phyloP scores from a whole-genome alignment of 2,888 invertebrate species.

The Diloba caeruleocephala region DNA sequence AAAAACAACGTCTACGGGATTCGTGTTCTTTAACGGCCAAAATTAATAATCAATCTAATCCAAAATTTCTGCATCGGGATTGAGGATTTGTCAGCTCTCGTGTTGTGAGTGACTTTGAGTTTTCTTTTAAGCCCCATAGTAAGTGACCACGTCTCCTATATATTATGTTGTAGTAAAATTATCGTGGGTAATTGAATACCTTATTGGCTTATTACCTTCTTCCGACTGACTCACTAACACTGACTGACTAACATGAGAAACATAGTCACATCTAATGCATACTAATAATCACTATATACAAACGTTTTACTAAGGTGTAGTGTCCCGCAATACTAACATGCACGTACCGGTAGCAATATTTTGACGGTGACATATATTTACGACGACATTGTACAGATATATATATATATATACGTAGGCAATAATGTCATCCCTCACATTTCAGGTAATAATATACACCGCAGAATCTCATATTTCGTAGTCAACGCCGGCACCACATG shows the following conservation, averaged over 20 bases:
- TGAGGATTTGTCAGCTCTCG: too few relatives aligned
- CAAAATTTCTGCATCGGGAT: too few relatives aligned
- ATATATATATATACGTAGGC: constrained; percentile 51
- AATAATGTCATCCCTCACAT: constrained; percentile 64
- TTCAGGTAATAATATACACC: constrained; percentile 70
- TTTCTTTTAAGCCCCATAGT: too few relatives aligned
- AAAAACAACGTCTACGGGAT: too few relatives aligned
- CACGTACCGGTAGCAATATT: constrained; percentile 55
- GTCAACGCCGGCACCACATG: constrained; percentile 65
- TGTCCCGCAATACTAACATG: constrained; percentile 41
- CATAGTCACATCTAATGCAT: constrained; percentile 27
- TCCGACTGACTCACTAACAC: too few relatives aligned
- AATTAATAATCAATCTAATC: too few relatives aligned
- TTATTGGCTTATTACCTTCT: too few relatives aligned
- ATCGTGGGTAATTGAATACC: too few relatives aligned
- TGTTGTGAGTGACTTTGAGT: too few relatives aligned
- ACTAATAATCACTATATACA: constrained; percentile 17
- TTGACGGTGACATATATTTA: constrained; percentile 64
- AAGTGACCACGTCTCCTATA: too few relatives aligned
- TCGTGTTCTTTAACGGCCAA: too few relatives aligned
- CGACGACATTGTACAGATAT: constrained; percentile 30
- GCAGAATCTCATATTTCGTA: constrained; percentile 72
- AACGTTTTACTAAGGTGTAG: constrained; percentile 27
- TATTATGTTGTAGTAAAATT: too few relatives aligned
- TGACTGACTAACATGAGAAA: constrained; percentile 16